Percentiles rank a stretch among this genome's conserved stretches.
Evolutionary conservation across 2,888 invertebrate genomes (phyloP).

Genomic region (Synanthedon formicaeformis): DNA sequence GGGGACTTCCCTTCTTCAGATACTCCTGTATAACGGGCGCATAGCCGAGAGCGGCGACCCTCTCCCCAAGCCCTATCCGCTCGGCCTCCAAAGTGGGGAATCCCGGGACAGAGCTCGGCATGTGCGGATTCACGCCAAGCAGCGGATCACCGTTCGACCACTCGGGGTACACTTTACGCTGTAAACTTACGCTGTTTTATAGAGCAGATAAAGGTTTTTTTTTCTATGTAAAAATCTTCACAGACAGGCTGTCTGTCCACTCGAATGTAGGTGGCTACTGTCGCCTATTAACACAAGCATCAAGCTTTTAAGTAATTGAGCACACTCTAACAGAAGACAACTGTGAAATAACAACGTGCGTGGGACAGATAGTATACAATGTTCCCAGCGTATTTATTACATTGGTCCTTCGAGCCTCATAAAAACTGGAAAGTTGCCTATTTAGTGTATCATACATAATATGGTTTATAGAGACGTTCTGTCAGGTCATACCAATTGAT

Average conservation of each 20-base stretch:
- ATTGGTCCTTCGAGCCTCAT: too few relatives aligned
- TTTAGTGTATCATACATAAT: too few relatives aligned
- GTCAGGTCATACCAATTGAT: slow-evolving; percentile 77
- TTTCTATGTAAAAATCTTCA: too few relatives aligned
- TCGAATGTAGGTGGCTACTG: neutral
- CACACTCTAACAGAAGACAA: too few relatives aligned
- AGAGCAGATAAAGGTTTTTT: slow-evolving; percentile 1
- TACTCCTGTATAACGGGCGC: slow-evolving; percentile 92
- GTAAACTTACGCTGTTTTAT: slow-evolving; percentile 9
- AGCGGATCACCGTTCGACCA: slow-evolving; percentile 83
- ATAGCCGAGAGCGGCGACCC: slow-evolving; percentile 81
- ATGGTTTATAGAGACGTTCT: too few relatives aligned
- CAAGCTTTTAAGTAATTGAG: too few relatives aligned
- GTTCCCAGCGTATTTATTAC: too few relatives aligned
- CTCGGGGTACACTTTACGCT: slow-evolving; percentile 80
- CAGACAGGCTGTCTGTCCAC: too few relatives aligned
- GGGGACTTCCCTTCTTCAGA: slow-evolving; percentile 86
- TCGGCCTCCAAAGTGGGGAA: slow-evolving; percentile 75
- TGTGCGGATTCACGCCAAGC: slow-evolving; percentile 76
- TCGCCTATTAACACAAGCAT: too few relatives aligned
- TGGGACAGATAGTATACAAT: too few relatives aligned
- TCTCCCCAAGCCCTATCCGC: slow-evolving; percentile 79
- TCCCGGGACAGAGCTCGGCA: slow-evolving; percentile 65
- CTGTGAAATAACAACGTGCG: too few relatives aligned
- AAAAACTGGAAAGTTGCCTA: too few relatives aligned